These are phyloP conservation scores for Clistopyga incitator DNA, from an alignment of 2,888 invertebrate genomes.

Conservation along the genomic window DNA sequence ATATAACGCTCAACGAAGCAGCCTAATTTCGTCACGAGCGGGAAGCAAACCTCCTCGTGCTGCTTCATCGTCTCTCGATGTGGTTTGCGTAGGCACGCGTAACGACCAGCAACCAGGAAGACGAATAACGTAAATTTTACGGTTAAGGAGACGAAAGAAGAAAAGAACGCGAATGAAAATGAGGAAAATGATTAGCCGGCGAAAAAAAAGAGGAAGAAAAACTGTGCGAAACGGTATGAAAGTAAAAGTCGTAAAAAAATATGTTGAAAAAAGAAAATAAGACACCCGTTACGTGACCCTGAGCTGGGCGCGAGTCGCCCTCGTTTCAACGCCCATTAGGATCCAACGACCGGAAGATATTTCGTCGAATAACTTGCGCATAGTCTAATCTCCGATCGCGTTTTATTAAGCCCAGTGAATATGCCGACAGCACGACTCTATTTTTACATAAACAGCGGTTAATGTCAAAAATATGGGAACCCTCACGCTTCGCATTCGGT, in stretches of 20 bases:
- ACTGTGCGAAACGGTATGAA: constrained; percentile 36
- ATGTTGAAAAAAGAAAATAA: constrained; percentile 49
- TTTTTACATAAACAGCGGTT: constrained; percentile 47
- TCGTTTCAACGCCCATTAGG: constrained; percentile 68
- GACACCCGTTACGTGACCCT: constrained; percentile 74
- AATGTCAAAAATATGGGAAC: constrained; percentile 50
- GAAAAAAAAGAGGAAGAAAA: background rate
- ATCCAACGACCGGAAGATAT: constrained; percentile 80
- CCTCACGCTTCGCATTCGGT: background rate
- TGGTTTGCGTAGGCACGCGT: constrained; percentile 24
- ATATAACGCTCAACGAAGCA: constrained; percentile 79
- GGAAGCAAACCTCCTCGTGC: constrained; percentile 59
- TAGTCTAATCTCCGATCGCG: constrained; percentile 72
- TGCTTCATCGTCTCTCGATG: constrained; percentile 31
- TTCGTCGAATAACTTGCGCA: constrained; percentile 72
- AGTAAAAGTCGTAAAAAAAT: constrained; percentile 48
- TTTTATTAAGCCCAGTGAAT: constrained; percentile 58
- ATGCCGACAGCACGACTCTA: constrained; percentile 16
- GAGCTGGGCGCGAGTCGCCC: constrained; percentile 67
- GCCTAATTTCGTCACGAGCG: constrained; percentile 79
- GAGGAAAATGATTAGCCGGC: constrained; percentile 15
- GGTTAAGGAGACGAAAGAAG: background rate
- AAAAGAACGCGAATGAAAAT: background rate
- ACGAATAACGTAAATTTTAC: constrained; percentile 52
- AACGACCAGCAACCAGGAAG: constrained; percentile 19